These are phyloP conservation scores for Hypolimnas misippus DNA, from an alignment of 2,888 invertebrate genomes.

Conservation along the genomic window DNA sequence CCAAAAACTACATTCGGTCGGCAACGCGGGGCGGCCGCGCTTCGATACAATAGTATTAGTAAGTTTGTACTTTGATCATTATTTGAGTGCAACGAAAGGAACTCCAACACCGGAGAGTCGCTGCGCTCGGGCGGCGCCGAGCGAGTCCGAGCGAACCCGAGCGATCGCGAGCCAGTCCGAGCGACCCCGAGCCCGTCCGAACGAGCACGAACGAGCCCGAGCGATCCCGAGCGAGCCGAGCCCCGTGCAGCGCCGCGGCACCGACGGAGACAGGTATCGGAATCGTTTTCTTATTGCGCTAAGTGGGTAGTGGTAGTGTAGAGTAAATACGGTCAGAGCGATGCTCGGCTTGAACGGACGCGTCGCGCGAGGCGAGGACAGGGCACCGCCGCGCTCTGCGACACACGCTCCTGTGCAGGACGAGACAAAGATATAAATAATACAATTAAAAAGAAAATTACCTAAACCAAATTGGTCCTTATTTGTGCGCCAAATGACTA, in stretches of 20 bases:
- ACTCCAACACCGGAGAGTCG: conserved; percentile 48
- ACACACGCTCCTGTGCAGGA: not conserved
- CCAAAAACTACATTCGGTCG: conserved; percentile 59
- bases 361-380: conserved; percentile 19
- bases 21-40: conserved; percentile 40
- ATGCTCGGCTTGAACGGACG: conserved; percentile 20
- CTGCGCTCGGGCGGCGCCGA: conserved; percentile 31
- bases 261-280: conserved; percentile 6
- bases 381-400: conserved; percentile 22
- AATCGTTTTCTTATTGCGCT: conserved; percentile 25
- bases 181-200: conserved; percentile 22
- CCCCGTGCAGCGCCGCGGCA: conserved; percentile 15
- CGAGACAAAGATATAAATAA: not conserved
- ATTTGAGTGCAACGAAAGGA: conserved; percentile 53
- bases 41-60: conserved; percentile 43
- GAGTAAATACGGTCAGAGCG: conserved; percentile 25
- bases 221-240: conserved; percentile 23
- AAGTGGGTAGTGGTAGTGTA: conserved; percentile 27
- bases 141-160: not conserved
- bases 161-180: too few relatives aligned
- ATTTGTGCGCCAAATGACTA: conserved; percentile 15
- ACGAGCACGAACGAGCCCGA: not conserved
- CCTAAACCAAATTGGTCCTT: not conserved
- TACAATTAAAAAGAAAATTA: not conserved
- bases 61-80: conserved; percentile 64